A percentile compares a stretch with the other conserved stretches of the same genome.
These are phyloP conservation scores for Synchiropus splendidus DNA, from an alignment of 2,113 vertebrate genomes.

Conservation along the genomic window DNA sequence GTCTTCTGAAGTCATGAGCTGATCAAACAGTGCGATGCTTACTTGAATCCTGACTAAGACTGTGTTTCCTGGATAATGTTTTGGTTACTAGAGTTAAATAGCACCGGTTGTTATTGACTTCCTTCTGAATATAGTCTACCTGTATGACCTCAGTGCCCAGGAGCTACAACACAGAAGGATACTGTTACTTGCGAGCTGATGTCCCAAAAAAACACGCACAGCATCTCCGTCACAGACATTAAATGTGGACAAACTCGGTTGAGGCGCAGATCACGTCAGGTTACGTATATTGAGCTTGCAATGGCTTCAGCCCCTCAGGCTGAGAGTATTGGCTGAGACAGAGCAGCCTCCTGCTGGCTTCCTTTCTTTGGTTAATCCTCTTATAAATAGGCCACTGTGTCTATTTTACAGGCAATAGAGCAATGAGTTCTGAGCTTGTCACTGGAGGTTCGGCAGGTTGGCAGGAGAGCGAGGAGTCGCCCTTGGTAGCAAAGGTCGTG, in stretches of 20 bases:
- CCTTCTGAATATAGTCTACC: too few relatives aligned
- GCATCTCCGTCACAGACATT: not conserved
- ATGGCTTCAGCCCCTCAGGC: slow-evolving; percentile 30
- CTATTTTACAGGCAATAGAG: slow-evolving; percentile 65
- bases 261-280: slow-evolving; percentile 20
- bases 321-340: slow-evolving; percentile 33
- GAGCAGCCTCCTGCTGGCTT: slow-evolving; percentile 38
- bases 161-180: not conserved
- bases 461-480: slow-evolving; percentile 20
- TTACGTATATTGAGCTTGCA: slow-evolving; percentile 31
- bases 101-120: too few relatives aligned
- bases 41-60: not conserved
- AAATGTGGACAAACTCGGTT: not conserved
- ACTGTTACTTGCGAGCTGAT: not conserved
- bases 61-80: not conserved
- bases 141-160: slow-evolving; percentile 2
- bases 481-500: slow-evolving; percentile 20
- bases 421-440: slow-evolving; percentile 45
- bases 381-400: slow-evolving; percentile 65
- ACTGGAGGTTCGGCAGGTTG: slow-evolving; percentile 28
- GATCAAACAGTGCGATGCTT: too few relatives aligned
- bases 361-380: slow-evolving; percentile 60
- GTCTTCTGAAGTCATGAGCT: too few relatives aligned
- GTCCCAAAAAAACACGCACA: slow-evolving; percentile 2
- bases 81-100: too few relatives aligned